phyloP scores from a whole-genome alignment of 2,113 vertebrate species.

The Gila orcuttii region DNA sequence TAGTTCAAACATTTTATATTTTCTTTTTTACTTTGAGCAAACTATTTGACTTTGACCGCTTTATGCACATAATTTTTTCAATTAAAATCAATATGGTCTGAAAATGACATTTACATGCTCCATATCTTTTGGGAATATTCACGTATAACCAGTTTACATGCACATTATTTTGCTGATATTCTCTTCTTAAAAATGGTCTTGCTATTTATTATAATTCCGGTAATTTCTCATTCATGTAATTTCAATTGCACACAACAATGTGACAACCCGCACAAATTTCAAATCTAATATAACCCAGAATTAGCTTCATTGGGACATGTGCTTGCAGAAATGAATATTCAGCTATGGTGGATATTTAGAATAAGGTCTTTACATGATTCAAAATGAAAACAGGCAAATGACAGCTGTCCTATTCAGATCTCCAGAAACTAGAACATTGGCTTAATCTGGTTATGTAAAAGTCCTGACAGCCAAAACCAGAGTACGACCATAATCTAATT shows the following conservation, averaged over 20 bases:
- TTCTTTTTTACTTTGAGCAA: not conserved
- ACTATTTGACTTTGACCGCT: not conserved
- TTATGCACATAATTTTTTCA: not conserved
- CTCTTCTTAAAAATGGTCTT: not conserved
- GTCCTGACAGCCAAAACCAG: no score
- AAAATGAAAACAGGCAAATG: not conserved
- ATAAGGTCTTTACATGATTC: not conserved
- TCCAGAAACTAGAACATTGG: not conserved
- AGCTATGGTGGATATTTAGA: not conserved
- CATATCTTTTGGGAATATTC: not conserved
- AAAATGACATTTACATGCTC: not conserved
- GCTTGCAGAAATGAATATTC: not conserved
- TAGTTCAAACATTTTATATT: not conserved
- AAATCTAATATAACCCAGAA: no score
- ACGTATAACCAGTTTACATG: not conserved
- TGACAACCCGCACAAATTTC: no score
- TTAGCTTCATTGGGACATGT: no score
- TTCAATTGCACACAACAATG: not conserved
- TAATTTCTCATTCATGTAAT: not conserved
- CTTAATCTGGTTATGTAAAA: not conserved
- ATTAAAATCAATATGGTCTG: not conserved
- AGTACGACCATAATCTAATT: not conserved
- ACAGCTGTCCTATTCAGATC: not conserved
- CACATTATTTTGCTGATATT: not conserved
- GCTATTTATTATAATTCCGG: not conserved